Conservation (phyloP, 1,140 invertebrate species). For the Phenacoccus solenopsis region DNA sequence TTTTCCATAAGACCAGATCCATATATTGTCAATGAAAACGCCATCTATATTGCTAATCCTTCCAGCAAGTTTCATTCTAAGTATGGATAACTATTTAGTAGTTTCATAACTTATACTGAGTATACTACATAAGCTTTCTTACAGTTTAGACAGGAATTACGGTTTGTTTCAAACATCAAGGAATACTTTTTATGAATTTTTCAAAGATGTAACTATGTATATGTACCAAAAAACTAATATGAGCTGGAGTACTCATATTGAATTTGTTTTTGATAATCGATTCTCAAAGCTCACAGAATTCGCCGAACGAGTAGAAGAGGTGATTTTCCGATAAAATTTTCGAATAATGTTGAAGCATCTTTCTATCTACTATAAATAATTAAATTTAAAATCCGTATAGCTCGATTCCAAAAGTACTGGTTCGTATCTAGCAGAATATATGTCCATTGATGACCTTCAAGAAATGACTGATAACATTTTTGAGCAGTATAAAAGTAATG, state of each 20-base stretch:
- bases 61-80: neutral
- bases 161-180: neutral
- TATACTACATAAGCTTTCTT: neutral
- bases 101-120: no score
- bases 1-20: neutral
- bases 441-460: neutral
- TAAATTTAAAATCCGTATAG: neutral
- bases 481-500: neutral
- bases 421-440: neutral
- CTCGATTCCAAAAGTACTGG: neutral
- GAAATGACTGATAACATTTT: neutral
- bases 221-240: neutral
- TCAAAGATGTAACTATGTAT: neutral
- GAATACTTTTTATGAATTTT: neutral
- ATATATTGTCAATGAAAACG: neutral
- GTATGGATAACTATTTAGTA: no score
- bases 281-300: neutral
- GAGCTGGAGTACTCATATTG: neutral
- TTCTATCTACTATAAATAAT: no score
- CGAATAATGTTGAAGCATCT: no score
- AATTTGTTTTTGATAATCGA: neutral
- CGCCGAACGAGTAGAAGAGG: neutral
- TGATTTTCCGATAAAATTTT: neutral
- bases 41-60: neutral
- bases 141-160: neutral